Evolutionary conservation across 2,888 invertebrate genomes (phyloP).

Genomic region (Pyrocoelia pectoralis): DNA sequence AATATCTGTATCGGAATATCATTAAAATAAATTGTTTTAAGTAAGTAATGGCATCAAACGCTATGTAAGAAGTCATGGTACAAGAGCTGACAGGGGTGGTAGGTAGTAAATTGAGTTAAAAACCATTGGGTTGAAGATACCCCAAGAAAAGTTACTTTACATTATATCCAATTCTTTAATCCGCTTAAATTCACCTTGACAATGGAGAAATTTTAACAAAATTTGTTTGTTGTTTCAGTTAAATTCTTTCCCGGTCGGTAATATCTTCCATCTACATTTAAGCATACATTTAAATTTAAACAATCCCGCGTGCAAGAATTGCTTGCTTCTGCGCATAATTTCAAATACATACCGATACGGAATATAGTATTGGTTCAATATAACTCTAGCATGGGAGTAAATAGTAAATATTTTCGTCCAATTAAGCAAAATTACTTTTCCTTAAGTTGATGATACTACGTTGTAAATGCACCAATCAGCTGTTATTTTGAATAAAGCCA

Average conservation of each 20-base stretch:
- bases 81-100: too few species aligned
- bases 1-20: too few species aligned
- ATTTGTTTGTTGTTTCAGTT: too few species aligned
- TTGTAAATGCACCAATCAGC: slow-evolving; percentile 47
- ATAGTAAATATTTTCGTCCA: slow-evolving; percentile 5
- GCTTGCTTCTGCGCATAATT: neutral
- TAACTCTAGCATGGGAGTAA: neutral
- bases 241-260: slow-evolving; percentile 1
- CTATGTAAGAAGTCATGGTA: too few species aligned
- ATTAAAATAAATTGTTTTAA: too few species aligned
- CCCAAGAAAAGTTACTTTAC: too few species aligned
- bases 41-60: too few species aligned
- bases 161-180: too few species aligned
- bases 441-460: slow-evolving; percentile 47
- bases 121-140: too few species aligned
- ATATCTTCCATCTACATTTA: neutral
- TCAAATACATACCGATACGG: slow-evolving; percentile 11
- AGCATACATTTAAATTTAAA: slow-evolving; percentile 16
- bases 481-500: slow-evolving; percentile 31
- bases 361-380: slow-evolving; percentile 10
- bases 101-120: too few species aligned
- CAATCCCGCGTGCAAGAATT: neutral
- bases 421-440: slow-evolving; percentile 47
- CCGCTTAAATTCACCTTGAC: too few species aligned
- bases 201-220: too few species aligned